Percentiles rank a stretch among this genome's conserved stretches.
These are phyloP conservation scores for Solea senegalensis DNA, from an alignment of 2,113 vertebrate genomes.

Conservation along the genomic window DNA sequence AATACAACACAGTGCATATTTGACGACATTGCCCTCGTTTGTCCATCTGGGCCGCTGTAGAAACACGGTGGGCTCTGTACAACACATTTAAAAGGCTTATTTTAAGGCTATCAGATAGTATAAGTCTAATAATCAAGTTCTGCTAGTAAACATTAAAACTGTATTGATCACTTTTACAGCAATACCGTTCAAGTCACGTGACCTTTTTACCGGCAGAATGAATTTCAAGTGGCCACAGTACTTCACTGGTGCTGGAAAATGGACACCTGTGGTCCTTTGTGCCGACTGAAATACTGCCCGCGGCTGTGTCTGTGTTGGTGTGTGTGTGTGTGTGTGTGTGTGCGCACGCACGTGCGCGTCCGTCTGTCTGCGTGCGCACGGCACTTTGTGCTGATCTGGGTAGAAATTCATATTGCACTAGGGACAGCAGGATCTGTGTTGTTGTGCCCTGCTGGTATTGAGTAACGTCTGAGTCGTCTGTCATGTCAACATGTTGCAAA, in stretches of 20 bases:
- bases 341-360: neutral
- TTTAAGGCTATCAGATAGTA: too few species aligned
- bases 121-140: too few species aligned
- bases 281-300: constrained; percentile 44
- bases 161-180: neutral
- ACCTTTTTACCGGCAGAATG: constrained; percentile 32
- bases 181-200: neutral
- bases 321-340: constrained; percentile 9
- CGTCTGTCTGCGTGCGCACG: neutral
- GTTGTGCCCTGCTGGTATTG: constrained; percentile 45
- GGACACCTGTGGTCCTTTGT: constrained; percentile 38
- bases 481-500: constrained; percentile 55
- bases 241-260: constrained; percentile 4
- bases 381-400: constrained; percentile 43
- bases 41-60: too few species aligned
- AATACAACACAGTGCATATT: too few species aligned
- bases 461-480: constrained; percentile 51
- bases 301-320: neutral
- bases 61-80: too few species aligned
- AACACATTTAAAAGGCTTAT: too few species aligned
- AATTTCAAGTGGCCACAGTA: constrained; percentile 5
- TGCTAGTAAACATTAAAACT: neutral
- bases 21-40: too few species aligned
- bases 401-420: constrained; percentile 41
- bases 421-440: constrained; percentile 40